Evolutionary conservation across 2,113 vertebrate genomes (phyloP).

Genomic region (Microtus montanus): DNA sequence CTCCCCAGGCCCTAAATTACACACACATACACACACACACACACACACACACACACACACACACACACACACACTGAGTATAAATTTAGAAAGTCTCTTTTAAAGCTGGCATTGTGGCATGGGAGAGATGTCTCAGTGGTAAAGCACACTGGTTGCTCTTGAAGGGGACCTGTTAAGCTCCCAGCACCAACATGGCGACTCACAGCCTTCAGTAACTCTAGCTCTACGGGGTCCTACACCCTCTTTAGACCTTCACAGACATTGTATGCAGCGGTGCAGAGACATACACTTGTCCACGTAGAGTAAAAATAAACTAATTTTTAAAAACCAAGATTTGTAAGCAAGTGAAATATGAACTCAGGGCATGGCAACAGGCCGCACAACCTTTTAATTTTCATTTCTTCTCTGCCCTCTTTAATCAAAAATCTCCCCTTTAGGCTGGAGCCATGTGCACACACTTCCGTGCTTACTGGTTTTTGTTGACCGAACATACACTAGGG

Average conservation of each 20-base stretch:
- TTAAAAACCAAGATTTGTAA: background rate
- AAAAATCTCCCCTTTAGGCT: background rate
- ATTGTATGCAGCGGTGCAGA: background rate
- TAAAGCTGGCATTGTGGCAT: background rate
- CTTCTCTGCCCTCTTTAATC: background rate
- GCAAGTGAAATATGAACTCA: rapidly evolving
- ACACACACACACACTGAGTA: too few species aligned
- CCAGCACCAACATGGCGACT: background rate
- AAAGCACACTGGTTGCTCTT: too few species aligned
- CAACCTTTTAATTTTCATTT: background rate
- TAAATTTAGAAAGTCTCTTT: background rate
- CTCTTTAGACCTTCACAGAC: background rate
- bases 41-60: too few species aligned
- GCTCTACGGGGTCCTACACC: background rate
- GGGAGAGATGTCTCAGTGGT: background rate
- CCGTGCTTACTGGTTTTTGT: too few species aligned
- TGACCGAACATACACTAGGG: background rate
- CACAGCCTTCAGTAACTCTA: background rate
- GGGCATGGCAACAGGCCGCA: background rate
- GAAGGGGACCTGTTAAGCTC: background rate
- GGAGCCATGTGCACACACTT: background rate
- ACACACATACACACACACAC: too few species aligned
- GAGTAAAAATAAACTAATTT: background rate
- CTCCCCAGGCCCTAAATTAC: background rate
- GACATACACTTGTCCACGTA: background rate